Base-by-base conservation (phyloP, 2,888 invertebrate genomes). In the Exephanes ischioxanthus region DNA sequence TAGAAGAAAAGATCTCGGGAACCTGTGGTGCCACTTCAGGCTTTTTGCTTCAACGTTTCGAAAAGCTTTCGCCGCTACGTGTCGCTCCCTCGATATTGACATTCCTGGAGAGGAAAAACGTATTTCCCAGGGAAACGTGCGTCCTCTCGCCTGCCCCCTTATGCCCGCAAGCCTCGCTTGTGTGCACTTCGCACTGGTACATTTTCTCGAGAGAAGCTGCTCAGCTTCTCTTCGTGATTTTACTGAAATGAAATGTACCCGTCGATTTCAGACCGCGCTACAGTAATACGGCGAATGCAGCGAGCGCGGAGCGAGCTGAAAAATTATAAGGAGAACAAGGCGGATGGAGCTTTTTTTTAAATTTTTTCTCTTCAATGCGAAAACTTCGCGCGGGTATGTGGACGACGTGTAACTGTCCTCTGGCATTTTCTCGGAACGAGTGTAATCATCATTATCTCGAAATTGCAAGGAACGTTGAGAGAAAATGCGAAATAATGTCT, bases 71-170 rank as follows among this genome's bases (percentile, higher is more conserved):
- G 22, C 45, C 61, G 11, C 53, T 81, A 73, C 73, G 81, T 76
- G 61, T 41, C 48, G 70, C 66, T 55, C 16, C 73, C 33, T 30
- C 63, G 85, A 76, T 85, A 85, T 85, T 82, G 85, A 85, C 85
- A 85, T 85, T 82, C 82, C 78, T 61, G 2, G 73, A 30, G 26
- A 75, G 63, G 75, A 71, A 75, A 78, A 85, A 85, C 77, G 85
- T 75, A 48, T 82, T 78, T 75, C 55, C 58, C 63, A 55, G 26
- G n/a, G 53, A 73, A 76, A 78, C 73, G 79, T 70, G 41, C 70
- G 67, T 11, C 30, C 19, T 53, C 30, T 53, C n/a, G 37, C 14
- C 9, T 14, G 33, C 61, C 11, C 26, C 33, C 22, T 45, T 14
- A 11, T 26, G 14, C 58, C 45, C 53, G 45, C 51, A 30, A 51